Conservation (phyloP, 2,797 vertebrate genomes). For the Anisognathus igniventris region DNA sequence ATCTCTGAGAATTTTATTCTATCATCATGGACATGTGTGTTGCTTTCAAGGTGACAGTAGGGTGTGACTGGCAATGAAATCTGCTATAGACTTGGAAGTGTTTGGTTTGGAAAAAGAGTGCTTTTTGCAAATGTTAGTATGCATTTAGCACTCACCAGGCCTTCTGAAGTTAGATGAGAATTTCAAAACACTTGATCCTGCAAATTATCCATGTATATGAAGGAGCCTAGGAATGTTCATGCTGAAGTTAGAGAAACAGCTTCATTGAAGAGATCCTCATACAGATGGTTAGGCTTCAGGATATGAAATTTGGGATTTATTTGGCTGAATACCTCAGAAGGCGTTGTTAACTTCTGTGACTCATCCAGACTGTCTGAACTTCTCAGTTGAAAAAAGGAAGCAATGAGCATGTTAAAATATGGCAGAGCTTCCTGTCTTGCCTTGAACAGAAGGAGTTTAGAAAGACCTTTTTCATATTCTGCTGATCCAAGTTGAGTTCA, state of each 20-base stretch:
- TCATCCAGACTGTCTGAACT: background rate
- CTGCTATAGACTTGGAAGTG: background rate
- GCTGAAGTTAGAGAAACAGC: background rate
- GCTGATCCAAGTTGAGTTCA: background rate
- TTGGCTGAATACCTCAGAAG: background rate
- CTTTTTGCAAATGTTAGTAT: background rate
- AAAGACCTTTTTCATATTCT: background rate
- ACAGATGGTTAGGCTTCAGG: background rate
- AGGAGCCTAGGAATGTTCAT: background rate
- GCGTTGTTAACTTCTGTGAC: background rate
- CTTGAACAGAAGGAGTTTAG: background rate
- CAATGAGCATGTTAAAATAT: background rate
- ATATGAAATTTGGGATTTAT: background rate
- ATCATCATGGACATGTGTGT: background rate
- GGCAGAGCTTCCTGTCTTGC: background rate
- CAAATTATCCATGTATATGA: background rate
- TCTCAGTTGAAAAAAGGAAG: background rate
- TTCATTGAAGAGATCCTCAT: background rate
- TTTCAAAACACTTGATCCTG: background rate
- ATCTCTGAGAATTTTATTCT: background rate
- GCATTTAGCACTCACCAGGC: background rate
- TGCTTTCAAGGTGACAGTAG: background rate
- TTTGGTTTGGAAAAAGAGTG: background rate
- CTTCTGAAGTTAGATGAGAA: background rate
- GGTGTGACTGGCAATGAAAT: background rate